These are phyloP conservation scores for Eumacrocentrus americanus DNA, from an alignment of 2,888 invertebrate species.

Conservation along the genomic window DNA sequence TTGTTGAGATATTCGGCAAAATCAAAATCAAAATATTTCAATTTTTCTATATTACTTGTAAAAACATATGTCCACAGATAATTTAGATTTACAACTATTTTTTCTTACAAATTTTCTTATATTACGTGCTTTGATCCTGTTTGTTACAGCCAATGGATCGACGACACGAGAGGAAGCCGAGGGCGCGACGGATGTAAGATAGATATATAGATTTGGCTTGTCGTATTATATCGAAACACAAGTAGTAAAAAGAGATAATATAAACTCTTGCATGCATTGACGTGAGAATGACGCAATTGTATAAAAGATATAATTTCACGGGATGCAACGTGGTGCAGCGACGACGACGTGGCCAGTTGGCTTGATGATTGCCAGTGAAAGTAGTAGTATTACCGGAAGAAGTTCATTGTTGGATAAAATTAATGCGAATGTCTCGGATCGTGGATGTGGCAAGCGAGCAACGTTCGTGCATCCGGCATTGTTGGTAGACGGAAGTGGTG, in stretches of 20 bases:
- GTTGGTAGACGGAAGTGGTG: conserved; percentile 34
- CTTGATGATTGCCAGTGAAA: background rate
- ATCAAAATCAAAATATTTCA: background rate
- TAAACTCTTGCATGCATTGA: background rate
- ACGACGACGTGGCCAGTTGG: background rate
- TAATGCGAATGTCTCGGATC: conserved; percentile 10
- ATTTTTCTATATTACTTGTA: no score
- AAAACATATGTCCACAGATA: no score
- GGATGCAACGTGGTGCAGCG: conserved; percentile 1
- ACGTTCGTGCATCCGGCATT: background rate
- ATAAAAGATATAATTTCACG: background rate
- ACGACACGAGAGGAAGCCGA: background rate
- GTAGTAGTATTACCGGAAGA: background rate
- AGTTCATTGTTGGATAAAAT: conserved; percentile 6
- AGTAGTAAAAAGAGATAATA: background rate
- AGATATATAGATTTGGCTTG: no score
- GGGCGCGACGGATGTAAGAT: background rate
- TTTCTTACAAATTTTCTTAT: background rate
- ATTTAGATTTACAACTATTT: no score
- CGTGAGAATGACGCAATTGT: background rate
- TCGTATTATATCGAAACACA: no score
- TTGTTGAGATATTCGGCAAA: no score
- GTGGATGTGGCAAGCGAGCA: conserved; percentile 22
- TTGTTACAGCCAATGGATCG: conserved; percentile 1
- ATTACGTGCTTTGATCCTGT: background rate